phyloP scores from a whole-genome alignment of 2,113 vertebrate genomes.

The Smithornis capensis region DNA sequence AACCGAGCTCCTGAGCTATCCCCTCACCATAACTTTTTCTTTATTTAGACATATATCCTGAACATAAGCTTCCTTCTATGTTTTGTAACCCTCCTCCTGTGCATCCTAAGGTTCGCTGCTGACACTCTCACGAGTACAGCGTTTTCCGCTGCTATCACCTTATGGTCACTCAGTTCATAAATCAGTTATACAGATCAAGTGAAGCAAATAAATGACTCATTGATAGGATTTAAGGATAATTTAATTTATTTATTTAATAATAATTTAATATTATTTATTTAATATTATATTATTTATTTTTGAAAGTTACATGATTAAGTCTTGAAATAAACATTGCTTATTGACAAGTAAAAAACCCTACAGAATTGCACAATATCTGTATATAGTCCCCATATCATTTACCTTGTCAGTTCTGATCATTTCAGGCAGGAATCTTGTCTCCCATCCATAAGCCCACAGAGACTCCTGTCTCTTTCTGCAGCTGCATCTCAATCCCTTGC shows the following conservation, averaged over 20 bases:
- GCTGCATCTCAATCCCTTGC: accelerated
- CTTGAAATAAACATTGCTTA: neutral
- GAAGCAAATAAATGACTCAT: neutral
- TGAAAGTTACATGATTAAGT: neutral
- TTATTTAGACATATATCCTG: neutral
- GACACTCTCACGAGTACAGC: accelerated
- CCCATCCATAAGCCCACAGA: neutral
- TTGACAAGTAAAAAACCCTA: neutral
- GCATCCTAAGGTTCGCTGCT: neutral
- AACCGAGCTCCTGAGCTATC: neutral
- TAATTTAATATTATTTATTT: neutral
- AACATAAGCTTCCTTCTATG: neutral
- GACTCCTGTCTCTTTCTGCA: neutral
- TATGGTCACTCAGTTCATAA: neutral
- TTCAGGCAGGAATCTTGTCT: neutral
- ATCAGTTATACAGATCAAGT: neutral
- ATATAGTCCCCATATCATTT: neutral
- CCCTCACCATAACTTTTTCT: neutral
- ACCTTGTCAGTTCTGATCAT: neutral
- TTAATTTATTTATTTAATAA: too few species aligned
- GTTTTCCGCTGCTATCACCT: neutral
- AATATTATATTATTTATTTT: neutral
- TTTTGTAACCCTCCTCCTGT: neutral
- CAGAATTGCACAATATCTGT: neutral
- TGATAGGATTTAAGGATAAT: neutral